Conservation (phyloP, 2,888 invertebrate genomes). For the Tipula lateralis region DNA sequence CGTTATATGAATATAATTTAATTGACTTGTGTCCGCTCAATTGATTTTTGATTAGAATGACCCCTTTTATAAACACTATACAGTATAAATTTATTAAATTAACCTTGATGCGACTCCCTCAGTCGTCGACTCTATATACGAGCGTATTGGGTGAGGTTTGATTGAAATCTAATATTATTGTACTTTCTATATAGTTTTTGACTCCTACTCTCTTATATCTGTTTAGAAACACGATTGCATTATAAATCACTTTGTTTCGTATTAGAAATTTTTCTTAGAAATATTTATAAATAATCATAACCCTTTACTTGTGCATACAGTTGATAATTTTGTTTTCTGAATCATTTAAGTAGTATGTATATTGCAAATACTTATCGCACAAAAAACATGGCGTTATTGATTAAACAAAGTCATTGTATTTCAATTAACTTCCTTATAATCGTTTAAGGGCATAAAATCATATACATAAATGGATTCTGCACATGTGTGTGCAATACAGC, state of each 20-base stretch:
- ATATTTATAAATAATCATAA: neutral
- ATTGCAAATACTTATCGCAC: neutral
- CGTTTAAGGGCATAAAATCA: neutral
- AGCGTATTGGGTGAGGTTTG: neutral
- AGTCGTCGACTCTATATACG: neutral
- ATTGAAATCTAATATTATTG: neutral
- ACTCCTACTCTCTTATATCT: neutral
- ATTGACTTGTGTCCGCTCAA: neutral
- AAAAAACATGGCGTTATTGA: neutral
- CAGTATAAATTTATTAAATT: neutral
- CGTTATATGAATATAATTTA: neutral
- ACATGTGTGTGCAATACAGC: neutral
- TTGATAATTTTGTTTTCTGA: neutral
- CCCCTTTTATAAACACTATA: neutral
- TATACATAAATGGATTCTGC: neutral
- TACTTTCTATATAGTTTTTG: neutral
- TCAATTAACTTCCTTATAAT: neutral
- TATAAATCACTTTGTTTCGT: neutral
- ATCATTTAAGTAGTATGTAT: too few relatives aligned
- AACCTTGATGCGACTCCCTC: slow-evolving; percentile 19
- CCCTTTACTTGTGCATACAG: neutral
- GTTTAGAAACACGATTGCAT: neutral
- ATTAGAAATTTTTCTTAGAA: slow-evolving; percentile 19
- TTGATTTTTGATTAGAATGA: neutral
- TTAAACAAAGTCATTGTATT: neutral